Conservation (phyloP, 2,888 invertebrate species). For the Latrodectus elegans region DNA sequence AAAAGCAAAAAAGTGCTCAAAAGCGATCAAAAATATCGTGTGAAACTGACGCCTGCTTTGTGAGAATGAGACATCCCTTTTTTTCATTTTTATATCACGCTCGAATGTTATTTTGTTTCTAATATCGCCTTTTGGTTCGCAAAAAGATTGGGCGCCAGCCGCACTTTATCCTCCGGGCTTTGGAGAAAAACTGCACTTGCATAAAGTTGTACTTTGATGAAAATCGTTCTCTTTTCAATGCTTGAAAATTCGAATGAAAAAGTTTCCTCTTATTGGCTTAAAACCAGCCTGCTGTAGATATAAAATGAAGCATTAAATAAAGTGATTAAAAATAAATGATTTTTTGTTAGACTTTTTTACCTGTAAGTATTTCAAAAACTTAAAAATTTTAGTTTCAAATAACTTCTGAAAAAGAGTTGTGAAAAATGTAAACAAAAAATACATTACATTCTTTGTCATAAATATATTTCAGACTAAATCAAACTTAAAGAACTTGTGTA, state of each 20-base stretch:
- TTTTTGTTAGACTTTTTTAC: no score
- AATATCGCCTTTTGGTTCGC: conserved; percentile 24
- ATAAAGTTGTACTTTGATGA: not conserved
- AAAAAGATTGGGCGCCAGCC: conserved; percentile 26
- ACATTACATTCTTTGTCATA: no score
- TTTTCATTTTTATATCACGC: conserved; percentile 16
- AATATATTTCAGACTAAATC: no score
- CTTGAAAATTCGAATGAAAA: not conserved
- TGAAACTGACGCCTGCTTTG: conserved; percentile 60
- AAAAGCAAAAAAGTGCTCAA: conserved; percentile 9
- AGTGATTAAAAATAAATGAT: no score
- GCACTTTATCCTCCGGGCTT: conserved; percentile 28
- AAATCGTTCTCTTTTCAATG: not conserved
- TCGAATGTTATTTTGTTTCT: conserved; percentile 42
- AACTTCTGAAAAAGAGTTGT: no score
- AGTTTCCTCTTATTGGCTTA: not conserved
- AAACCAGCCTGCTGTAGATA: not conserved
- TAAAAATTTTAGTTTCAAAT: no score
- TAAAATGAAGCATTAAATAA: not conserved
- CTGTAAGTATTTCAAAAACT: no score
- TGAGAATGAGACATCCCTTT: conserved; percentile 31
- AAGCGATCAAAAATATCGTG: conserved; percentile 60
- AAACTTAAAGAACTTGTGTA: no score
- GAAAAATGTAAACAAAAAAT: no score
- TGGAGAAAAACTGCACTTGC: not conserved